Evolutionary conservation across 2,797 vertebrate species (phyloP), one percentile per base, ranked within the genome.

Genomic region (Bradypodion ventrale): DNA sequence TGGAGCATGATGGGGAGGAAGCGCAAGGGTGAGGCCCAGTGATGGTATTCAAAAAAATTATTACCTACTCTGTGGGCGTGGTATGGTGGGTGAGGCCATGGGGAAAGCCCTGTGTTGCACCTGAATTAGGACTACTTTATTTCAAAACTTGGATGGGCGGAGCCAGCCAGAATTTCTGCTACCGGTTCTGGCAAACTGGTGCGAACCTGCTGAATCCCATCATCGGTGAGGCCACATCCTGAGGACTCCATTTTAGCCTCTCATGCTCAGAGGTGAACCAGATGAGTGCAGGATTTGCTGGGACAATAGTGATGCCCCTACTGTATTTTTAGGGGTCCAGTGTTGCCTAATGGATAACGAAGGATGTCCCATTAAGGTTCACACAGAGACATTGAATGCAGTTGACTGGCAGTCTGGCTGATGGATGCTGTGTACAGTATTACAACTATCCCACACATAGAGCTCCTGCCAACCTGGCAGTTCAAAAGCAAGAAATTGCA

Each of bases 381-480:
- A 81, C 46, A 83, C 68, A 42, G 82, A 77, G 87, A 85, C 80
- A 23, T 83, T 65, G 29, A 83, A 73, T 40, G 69, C 81, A 23
- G 27, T 40, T 82, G 87, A 87, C 74, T 88, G 89, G 79, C 88
- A 86, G 74, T 40, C 29, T 13, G 84, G 70, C 79, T 90, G 90
- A 92, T 37, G 85, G 91, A 93, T 85, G 62, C 60, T 66, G 7
- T 1, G 3, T 79, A n/a, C n/a, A n/a, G n/a, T n/a, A 68, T 91
- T 91, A 91, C 93, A 90, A 16, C 75, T 87, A 42, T 37, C 21
- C 79, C 0, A 63, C 74, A 32, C 70, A 46, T 44, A 19, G 77
- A 19, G 85, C n/a, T n/a, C n/a, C n/a, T n/a, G n/a, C n/a, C n/a
- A n/a, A n/a, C n/a, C n/a, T n/a, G n/a, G n/a, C n/a, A n/a, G n/a